Base-by-base conservation (phyloP, 2,888 invertebrate genomes). In the Cephonodes hylas region DNA sequence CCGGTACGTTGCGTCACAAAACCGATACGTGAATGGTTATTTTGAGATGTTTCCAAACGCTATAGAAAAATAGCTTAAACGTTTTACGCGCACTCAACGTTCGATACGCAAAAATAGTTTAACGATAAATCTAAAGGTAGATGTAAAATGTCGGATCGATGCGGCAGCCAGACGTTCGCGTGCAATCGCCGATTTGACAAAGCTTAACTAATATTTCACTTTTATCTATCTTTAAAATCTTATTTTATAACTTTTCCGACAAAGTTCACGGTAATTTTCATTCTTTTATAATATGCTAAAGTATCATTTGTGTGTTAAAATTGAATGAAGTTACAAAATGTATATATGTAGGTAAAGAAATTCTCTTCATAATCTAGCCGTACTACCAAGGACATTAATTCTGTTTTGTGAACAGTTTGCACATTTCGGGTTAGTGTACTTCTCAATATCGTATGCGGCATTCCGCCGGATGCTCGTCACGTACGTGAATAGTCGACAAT, bases 91-190 rank as follows among this genome's bases (percentile, higher is more conserved):
- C 78, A 80, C 77, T 81, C 76, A 81, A 76, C 79, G 75, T 75
- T 75, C 75, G 78, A 80, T 83, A 74, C 69, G 79, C 83, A 74
- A 77, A 88, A 89, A 89, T 89, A 89, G 87, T 79, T 88, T 85
- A 79, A 86, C 82, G 84, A 86, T 84, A 80, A 81, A 79, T 72
- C 69, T 71, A 80, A 82, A 83, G 79, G 82, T 79, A 80, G 80
- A 73, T 73, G 70, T 66, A 63, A 66, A 70, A 69, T 65, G 63
- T 72, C 59, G 62, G 67, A 71, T 74, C 64, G 68, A 69, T 69
- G 65, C 48, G 31, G 57, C 48, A 60, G 63, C 63, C 61, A 61
- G 61, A 61, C 63, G 63, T 60, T 60, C 38, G 42, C 38, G 42
- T 58, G 42, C 22, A 23, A 23, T 23, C 15, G 15, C 10, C 27